Percentiles rank a stretch among this genome's conserved stretches.
These are phyloP conservation scores for Serrognathus titanus DNA, from an alignment of 2,888 invertebrate species.

Conservation along the genomic window DNA sequence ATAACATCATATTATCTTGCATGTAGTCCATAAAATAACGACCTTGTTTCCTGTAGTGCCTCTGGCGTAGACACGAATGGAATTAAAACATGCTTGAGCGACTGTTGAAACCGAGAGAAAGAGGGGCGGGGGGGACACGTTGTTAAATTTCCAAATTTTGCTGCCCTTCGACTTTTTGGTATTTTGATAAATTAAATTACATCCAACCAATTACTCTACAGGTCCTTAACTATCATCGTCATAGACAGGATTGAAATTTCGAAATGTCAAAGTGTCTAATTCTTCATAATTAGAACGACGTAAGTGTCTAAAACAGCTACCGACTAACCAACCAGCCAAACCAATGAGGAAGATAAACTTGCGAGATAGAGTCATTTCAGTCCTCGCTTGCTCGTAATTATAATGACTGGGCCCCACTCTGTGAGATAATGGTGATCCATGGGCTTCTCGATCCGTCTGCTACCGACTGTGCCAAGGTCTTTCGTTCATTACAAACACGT, in stretches of 20 bases:
- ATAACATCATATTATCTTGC: too few relatives aligned
- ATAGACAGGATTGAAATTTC: slow-evolving; percentile 16
- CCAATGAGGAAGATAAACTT: slow-evolving; percentile 23
- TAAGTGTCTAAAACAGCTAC: slow-evolving; percentile 26
- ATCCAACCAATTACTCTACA: neutral
- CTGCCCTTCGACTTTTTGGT: too few relatives aligned
- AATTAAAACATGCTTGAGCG: too few relatives aligned
- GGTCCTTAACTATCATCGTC: slow-evolving; percentile 13
- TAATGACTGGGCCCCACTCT: slow-evolving; percentile 33
- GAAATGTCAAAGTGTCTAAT: slow-evolving; percentile 20
- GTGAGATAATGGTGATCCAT: slow-evolving; percentile 34
- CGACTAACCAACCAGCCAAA: slow-evolving; percentile 17
- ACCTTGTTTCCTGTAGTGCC: too few relatives aligned
- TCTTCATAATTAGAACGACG: slow-evolving; percentile 29
- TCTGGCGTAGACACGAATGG: too few relatives aligned
- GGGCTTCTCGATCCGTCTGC: slow-evolving; percentile 21
- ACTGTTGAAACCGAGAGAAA: too few relatives aligned
- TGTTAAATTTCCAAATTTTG: too few relatives aligned
- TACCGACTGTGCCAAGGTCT: slow-evolving; percentile 24
- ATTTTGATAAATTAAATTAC: too few relatives aligned
- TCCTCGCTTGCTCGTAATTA: slow-evolving; percentile 33
- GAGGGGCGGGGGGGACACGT: too few relatives aligned
- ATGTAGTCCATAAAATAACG: too few relatives aligned
- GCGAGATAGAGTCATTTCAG: slow-evolving; percentile 34
- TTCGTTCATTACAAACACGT: slow-evolving; percentile 12